Base-by-base conservation (phyloP, 2,113 vertebrate species). In the Lota lota region DNA sequence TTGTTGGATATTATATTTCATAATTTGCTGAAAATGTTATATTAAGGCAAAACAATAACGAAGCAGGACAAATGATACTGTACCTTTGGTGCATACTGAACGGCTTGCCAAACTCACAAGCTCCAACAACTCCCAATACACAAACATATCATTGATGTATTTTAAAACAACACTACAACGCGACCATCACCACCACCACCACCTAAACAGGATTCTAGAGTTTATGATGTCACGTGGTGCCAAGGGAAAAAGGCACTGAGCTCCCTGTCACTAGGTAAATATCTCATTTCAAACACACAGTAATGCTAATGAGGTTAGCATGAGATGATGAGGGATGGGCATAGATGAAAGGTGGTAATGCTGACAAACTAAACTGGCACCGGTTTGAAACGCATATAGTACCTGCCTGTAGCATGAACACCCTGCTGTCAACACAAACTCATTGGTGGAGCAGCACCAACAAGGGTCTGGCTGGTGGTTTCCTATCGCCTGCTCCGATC, bases 401-500 rank as follows among this genome's bases (percentile, higher is more conserved):
- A 83, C 78, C 85, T 79, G 81, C 61, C 21, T 47, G 71, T 67
- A 58, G 82, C 64, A 63, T 74, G 59, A 66, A 68, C 75, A 73
- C 76, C 82, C 58, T 58, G 63, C 87, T 88, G 86, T 92, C 89
- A 81, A 76, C 88, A 88, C 85, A 74, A 82, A 83, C 82, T 91
- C 83, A 88, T 85, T 72, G 69, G 68, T 21, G 66, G 51, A 5
- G 57, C 28, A 33, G 28, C 24, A 21, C 59, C 59, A 47, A 47
- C 10, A 14, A 14, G 10, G 10, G 40, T 47, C 40, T 47, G 7
- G 40, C 40, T 22, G 19, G 19, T 19, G 58, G 53, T 14, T n/a
- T 56, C 53, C 53, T 56, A 17, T 56, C n/a, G 3, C 53, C n/a
- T n/a, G 53, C 14, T 14, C 53, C 40, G 7, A 47, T 47, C 12